Evolutionary conservation across 1,140 invertebrate species (phyloP).

Genomic region (Diachasma alloeum): DNA sequence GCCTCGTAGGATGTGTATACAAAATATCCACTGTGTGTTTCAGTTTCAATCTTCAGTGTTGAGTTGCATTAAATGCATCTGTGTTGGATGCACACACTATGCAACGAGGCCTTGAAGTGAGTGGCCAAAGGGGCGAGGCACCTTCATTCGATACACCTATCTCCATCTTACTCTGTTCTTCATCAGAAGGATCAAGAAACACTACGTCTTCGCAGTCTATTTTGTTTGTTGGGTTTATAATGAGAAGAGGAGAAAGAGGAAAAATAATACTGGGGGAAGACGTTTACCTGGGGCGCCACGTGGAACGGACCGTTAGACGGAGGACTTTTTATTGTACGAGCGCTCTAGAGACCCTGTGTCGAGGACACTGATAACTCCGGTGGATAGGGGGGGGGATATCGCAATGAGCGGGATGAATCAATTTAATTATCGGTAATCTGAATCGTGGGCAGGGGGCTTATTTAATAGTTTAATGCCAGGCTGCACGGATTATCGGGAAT

Average conservation of each 20-base stretch:
- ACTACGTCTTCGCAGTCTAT: neutral
- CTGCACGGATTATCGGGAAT: too few species aligned
- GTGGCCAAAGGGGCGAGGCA: constrained; percentile 3
- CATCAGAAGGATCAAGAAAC: neutral
- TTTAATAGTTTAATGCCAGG: too few species aligned
- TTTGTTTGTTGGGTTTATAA: constrained; percentile 22
- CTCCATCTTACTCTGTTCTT: neutral
- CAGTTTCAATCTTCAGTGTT: constrained; percentile 8
- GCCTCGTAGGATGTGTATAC: constrained; percentile 16
- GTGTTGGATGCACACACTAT: neutral
- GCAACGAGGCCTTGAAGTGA: neutral
- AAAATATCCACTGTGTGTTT: constrained; percentile 4
- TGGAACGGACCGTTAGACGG: constrained; percentile 61
- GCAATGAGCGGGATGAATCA: neutral
- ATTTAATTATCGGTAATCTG: neutral
- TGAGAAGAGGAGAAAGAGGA: constrained; percentile 22
- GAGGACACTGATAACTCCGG: neutral
- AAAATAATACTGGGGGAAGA: constrained; percentile 36
- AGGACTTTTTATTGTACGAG: constrained; percentile 23
- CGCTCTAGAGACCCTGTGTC: neutral
- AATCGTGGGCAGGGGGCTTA: neutral
- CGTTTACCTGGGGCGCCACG: constrained; percentile 59
- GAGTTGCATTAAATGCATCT: constrained; percentile 13
- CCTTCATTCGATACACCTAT: neutral
- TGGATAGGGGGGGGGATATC: neutral